Percentiles rank a stretch among this genome's conserved stretches.
These are phyloP conservation scores for Tholera decimalis DNA, from an alignment of 2,888 invertebrate genomes.

Conservation along the genomic window DNA sequence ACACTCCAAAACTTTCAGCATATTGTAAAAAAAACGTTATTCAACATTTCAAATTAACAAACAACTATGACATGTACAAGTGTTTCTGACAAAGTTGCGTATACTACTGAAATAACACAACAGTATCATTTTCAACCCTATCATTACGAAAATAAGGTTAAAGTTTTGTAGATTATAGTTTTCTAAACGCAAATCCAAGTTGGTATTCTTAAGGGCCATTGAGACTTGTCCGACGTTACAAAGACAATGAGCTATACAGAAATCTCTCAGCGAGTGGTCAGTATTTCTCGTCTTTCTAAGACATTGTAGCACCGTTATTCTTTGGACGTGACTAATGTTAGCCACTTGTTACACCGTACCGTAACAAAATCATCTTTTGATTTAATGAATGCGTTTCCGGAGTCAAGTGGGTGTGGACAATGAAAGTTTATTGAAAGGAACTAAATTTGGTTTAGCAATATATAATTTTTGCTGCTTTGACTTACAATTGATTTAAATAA, in stretches of 20 bases:
- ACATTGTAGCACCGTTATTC: slow-evolving; percentile 76
- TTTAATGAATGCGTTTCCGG: slow-evolving; percentile 58
- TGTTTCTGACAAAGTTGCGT: slow-evolving; percentile 74
- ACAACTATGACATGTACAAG: slow-evolving; percentile 90
- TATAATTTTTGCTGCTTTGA: neutral
- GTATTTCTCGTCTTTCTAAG: slow-evolving; percentile 78
- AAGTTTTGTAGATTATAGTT: slow-evolving; percentile 44
- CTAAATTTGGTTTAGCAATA: neutral
- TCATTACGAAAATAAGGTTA: slow-evolving; percentile 54
- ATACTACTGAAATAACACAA: slow-evolving; percentile 26
- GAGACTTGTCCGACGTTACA: slow-evolving; percentile 81
- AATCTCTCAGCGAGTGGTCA: slow-evolving; percentile 86
- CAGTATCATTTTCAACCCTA: slow-evolving; percentile 57
- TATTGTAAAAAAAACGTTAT: slow-evolving; percentile 75
- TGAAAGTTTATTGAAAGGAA: slow-evolving; percentile 1
- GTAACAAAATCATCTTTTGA: slow-evolving; percentile 55
- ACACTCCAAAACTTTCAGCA: slow-evolving; percentile 79
- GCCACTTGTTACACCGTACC: slow-evolving; percentile 62
- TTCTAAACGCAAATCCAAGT: slow-evolving; percentile 56
- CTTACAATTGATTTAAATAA: no score
- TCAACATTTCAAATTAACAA: slow-evolving; percentile 87
- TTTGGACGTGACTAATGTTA: slow-evolving; percentile 74
- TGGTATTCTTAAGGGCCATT: slow-evolving; percentile 77
- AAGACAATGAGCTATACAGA: slow-evolving; percentile 88
- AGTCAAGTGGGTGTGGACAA: slow-evolving; percentile 41